Conservation (phyloP, 2,797 vertebrate species). For the Dryobates pubescens region DNA sequence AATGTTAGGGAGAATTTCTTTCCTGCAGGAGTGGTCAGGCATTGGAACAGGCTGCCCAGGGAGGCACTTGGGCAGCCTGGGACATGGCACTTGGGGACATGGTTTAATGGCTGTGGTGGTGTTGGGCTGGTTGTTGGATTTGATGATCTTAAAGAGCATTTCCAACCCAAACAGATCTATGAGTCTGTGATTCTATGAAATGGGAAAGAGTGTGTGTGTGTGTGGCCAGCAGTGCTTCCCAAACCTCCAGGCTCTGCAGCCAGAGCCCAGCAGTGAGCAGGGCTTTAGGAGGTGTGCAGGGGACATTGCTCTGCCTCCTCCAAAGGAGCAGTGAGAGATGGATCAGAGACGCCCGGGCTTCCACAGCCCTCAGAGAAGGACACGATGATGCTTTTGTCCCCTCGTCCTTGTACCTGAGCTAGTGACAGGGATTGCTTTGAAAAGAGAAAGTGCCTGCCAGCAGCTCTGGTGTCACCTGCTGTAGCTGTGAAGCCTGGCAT, state of each 20-base stretch:
- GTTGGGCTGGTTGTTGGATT: no score
- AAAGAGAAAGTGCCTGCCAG: conserved; percentile 9
- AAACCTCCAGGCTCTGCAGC: rapidly evolving
- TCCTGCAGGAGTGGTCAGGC: no score
- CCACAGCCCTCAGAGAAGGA: not conserved
- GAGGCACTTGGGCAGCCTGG: no score
- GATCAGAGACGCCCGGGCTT: rapidly evolving
- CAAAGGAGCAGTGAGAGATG: rapidly evolving
- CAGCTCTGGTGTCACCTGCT: not conserved
- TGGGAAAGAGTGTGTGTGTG: rapidly evolving
- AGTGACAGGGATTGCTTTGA: not conserved
- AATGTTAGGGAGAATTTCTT: no score
- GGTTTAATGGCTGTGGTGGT: no score
- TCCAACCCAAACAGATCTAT: no score
- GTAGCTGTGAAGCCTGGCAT: not conserved
- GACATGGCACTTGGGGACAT: no score
- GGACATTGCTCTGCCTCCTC: rapidly evolving
- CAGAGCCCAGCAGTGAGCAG: rapidly evolving
- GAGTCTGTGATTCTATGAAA: not conserved
- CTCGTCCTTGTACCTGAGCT: not conserved
- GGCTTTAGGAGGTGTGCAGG: rapidly evolving
- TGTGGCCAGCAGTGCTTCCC: no score
- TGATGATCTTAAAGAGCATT: no score
- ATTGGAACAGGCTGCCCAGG: no score
- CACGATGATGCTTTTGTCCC: not conserved